These are phyloP conservation scores for Drosophila chauvacae DNA, from an alignment of 1,140 invertebrate species.

Conservation along the genomic window DNA sequence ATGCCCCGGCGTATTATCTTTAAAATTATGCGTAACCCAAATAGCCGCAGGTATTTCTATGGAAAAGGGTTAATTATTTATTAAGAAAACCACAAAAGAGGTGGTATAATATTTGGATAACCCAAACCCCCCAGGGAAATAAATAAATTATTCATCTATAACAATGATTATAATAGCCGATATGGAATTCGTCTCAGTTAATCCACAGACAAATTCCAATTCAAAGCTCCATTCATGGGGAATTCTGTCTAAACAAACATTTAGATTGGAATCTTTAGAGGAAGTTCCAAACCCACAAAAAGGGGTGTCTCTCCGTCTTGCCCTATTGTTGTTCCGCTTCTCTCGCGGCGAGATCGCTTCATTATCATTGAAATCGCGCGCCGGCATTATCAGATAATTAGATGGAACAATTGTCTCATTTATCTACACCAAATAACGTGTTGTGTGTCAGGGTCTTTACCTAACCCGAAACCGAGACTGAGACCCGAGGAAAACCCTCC, in stretches of 20 bases:
- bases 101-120: not conserved
- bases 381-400: constrained; percentile 57
- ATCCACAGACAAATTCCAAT: constrained; percentile 11
- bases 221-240: constrained; percentile 28
- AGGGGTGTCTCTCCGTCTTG: constrained; percentile 25
- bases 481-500: not conserved
- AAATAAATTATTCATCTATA: constrained; percentile 19
- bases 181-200: constrained; percentile 16
- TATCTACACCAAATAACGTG: constrained; percentile 58
- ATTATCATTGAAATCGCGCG: constrained; percentile 51
- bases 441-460: constrained; percentile 42
- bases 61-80: constrained; percentile 8
- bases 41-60: not conserved
- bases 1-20: constrained; percentile 1
- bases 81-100: not conserved
- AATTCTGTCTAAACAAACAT: constrained; percentile 53
- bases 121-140: not conserved
- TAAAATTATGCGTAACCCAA: not conserved
- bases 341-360: constrained; percentile 44
- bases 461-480: constrained; percentile 24
- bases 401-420: constrained; percentile 57
- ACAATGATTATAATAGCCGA: not conserved
- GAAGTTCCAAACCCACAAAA: constrained; percentile 10
- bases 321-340: constrained; percentile 13
- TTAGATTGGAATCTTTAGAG: constrained; percentile 35